phyloP scores from a whole-genome alignment of 2,797 vertebrate genomes.

The Xenops minutus region DNA sequence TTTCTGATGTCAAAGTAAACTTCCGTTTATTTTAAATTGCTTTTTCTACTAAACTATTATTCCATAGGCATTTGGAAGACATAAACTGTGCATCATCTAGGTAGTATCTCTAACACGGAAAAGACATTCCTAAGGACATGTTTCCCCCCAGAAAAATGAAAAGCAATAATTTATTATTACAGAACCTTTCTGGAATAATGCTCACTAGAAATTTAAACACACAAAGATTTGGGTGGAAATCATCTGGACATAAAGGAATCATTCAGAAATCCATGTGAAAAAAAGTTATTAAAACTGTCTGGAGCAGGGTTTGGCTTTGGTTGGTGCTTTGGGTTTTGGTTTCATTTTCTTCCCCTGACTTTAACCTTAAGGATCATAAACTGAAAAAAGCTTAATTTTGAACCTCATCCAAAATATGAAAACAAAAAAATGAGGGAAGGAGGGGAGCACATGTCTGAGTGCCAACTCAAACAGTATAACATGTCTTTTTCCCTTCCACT shows the following conservation, averaged over 20 bases:
- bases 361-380: neutral
- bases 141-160: neutral
- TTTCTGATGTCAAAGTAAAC: neutral
- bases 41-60: neutral
- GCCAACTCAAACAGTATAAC: neutral
- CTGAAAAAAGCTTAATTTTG: neutral
- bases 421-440: neutral
- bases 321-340: neutral
- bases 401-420: neutral
- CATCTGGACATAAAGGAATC: neutral
- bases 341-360: neutral
- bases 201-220: neutral
- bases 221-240: neutral
- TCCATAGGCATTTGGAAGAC: neutral
- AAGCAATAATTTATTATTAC: neutral
- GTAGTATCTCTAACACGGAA: neutral
- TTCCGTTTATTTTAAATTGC: neutral
- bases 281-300: neutral
- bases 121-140: neutral
- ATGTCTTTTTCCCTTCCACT: neutral
- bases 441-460: neutral
- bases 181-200: neutral
- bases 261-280: neutral
- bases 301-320: neutral
- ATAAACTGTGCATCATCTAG: neutral